Conservation (phyloP, 2,797 vertebrate species). For the Acridotheres tristis region DNA sequence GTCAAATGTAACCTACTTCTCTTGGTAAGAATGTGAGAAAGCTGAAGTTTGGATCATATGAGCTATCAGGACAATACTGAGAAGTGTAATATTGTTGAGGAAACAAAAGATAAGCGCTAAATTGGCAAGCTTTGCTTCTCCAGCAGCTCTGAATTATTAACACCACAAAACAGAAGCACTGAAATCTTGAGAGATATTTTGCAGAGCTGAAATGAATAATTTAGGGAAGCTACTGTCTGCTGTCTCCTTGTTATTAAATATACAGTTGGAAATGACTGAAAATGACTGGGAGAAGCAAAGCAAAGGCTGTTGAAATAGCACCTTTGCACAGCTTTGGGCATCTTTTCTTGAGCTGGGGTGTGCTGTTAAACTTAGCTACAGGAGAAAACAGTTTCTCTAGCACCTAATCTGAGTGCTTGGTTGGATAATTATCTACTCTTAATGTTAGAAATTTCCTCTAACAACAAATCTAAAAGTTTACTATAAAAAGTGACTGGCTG, state of each 20-base stretch:
- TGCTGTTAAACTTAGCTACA: neutral
- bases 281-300: neutral
- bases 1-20: neutral
- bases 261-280: neutral
- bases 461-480: neutral
- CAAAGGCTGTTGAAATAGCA: neutral
- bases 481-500: accelerated
- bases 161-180: neutral
- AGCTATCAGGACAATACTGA: neutral
- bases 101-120: neutral
- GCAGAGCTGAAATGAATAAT: constrained; percentile 43
- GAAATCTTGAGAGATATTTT: constrained; percentile 35
- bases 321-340: neutral
- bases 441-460: neutral
- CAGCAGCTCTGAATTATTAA: constrained; percentile 57
- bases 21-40: neutral
- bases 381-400: neutral
- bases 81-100: neutral
- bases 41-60: neutral
- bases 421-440: neutral
- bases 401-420: neutral
- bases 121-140: neutral
- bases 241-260: constrained; percentile 23
- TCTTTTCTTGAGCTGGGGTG: neutral
- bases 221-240: constrained; percentile 29